Base-by-base conservation (phyloP, 2,113 vertebrate genomes). In the Aix galericulata region DNA sequence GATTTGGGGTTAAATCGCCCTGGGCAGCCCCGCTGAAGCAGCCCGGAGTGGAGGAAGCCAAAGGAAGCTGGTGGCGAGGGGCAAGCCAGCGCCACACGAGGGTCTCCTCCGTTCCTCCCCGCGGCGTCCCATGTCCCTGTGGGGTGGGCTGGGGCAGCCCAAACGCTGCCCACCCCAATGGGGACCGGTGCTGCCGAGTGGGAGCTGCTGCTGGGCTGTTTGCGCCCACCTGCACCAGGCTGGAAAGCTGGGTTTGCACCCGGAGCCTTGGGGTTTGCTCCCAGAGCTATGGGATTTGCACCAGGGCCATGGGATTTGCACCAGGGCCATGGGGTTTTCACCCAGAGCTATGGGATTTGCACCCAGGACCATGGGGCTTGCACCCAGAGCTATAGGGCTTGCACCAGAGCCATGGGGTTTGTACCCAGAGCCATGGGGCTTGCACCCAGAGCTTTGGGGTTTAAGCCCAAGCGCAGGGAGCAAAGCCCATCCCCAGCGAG, bases 41-140 rank as follows among this genome's bases (percentile, higher is more conserved):
- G 32, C 48, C 5, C 4, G 42, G 48, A 81, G 56, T 22, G 0
- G 0, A 81, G 42, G 66, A 48, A 77, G 36, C 17, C 2, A 7
- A 86, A 64, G 1, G 9, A 86, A 62, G 8, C 25, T 36, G 42
- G 44, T 52, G 62, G 68, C 6, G 1, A 78, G 32, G 21, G 50
- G 44, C 1, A 13, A 76, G 38, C 84, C 83, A 88, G 68, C 50
- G 77, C 80, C 48, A 9, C 1, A 31, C 14, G 25, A 73, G n/a
- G 9, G 56, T 59, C 59, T 32, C 80, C 44, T 90, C 60, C 32
- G 69, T 67, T 7, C 63, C 68, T 42, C 91, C 55, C 55, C 40
- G 59, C 3, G 0, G 8, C 7, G 9, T 67, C 29, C 26, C 11
- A 13, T 17, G 17, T 52, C 46, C 48, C 68, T 4, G 17, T 9